Percentiles rank a stretch among this genome's conserved stretches.
These are phyloP conservation scores for Nothocercus nigrocapillus DNA, from an alignment of 2,113 vertebrate species.

Conservation along the genomic window DNA sequence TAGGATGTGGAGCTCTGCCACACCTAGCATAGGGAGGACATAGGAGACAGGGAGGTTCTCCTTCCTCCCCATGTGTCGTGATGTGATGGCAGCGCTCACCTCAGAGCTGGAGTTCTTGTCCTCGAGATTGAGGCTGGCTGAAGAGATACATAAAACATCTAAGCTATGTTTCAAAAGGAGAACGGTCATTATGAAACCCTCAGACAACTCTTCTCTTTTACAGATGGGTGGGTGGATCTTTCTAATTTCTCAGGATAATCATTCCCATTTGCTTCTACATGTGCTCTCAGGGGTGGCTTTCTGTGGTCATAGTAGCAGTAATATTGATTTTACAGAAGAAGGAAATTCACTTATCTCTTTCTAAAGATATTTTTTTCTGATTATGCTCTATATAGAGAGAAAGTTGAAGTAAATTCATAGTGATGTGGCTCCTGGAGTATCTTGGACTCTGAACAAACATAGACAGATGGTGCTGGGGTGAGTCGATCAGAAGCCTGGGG, in stretches of 20 bases:
- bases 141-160: not conserved
- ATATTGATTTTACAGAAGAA: not conserved
- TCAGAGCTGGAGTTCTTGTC: not conserved
- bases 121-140: not conserved
- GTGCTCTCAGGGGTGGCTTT: not conserved
- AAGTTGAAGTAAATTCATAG: constrained; percentile 40
- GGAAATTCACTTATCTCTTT: not conserved
- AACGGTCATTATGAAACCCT: not conserved
- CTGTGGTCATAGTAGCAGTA: not conserved
- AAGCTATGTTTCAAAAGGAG: not conserved
- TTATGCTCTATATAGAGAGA: not conserved
- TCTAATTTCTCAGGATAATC: not conserved
- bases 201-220: not conserved
- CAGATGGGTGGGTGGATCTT: not conserved
- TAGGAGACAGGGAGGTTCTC: not conserved
- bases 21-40: not conserved
- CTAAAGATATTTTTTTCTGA: not conserved
- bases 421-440: constrained; percentile 48
- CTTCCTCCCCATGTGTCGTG: not conserved
- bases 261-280: not conserved
- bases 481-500: constrained; percentile 44
- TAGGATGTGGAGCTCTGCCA: not conserved
- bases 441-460: constrained; percentile 55
- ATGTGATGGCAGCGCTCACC: not conserved
- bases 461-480: constrained; percentile 65